phyloP scores from a whole-genome alignment of 1,140 invertebrate species.

The Triops longicaudatus region DNA sequence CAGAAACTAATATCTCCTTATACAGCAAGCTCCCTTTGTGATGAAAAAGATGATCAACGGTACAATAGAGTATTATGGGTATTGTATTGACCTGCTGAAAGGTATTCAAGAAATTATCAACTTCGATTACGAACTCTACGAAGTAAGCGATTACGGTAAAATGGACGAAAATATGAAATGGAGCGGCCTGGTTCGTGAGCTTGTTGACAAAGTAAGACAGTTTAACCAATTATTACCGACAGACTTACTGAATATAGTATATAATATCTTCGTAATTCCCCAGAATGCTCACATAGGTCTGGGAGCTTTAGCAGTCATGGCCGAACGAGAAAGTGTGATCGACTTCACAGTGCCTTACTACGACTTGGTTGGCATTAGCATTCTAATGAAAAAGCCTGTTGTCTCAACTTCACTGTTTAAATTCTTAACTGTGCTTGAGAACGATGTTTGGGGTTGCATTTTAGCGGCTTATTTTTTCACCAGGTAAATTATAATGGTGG shows the following conservation, averaged over 20 bases:
- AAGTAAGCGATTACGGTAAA: constrained; percentile 72
- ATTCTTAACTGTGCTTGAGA: constrained; percentile 91
- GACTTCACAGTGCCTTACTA: constrained; percentile 95
- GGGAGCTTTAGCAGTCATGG: constrained; percentile 82
- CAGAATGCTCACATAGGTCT: constrained; percentile 78
- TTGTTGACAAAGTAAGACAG: constrained; percentile 66
- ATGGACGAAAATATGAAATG: constrained; percentile 71
- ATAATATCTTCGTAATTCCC: background rate
- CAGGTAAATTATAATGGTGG: constrained; percentile 44
- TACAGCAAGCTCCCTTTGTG: constrained; percentile 79
- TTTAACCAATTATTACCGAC: background rate
- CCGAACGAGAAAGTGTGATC: constrained; percentile 85
- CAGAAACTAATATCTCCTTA: constrained; percentile 29
- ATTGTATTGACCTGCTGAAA: constrained; percentile 85
- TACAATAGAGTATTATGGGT: constrained; percentile 62
- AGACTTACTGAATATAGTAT: background rate
- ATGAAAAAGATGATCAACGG: constrained; percentile 40
- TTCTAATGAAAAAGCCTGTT: constrained; percentile 75
- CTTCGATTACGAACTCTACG: constrained; percentile 80
- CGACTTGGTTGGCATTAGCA: constrained; percentile 87
- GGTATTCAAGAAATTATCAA: constrained; percentile 69
- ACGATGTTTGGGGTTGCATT: constrained; percentile 93
- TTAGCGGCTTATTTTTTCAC: constrained; percentile 91
- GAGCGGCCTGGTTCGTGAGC: constrained; percentile 85
- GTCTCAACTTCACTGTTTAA: constrained; percentile 84